Evolutionary conservation across 1,140 invertebrate species (phyloP).

Genomic region (Neotoxoptera formosana): DNA sequence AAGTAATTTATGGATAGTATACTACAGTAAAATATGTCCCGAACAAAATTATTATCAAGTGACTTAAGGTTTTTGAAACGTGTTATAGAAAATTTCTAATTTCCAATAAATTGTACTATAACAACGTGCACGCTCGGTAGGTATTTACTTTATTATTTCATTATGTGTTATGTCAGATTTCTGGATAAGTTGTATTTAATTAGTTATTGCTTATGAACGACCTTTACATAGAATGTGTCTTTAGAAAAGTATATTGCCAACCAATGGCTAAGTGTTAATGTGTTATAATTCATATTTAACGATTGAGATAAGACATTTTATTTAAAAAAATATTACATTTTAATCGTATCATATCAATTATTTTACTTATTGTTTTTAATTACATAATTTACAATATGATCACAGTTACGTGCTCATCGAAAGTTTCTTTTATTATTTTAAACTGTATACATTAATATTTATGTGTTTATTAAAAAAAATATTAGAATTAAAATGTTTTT

Average conservation of each 20-base stretch:
- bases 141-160: background rate
- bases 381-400: no score
- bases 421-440: no score
- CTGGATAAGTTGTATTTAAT: slow-evolving; percentile 28
- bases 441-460: no score
- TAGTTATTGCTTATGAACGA: background rate
- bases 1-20: background rate
- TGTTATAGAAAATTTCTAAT: background rate
- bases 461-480: no score
- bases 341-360: no score
- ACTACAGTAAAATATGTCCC: background rate
- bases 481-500: background rate
- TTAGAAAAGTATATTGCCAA: background rate
- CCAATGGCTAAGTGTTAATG: background rate
- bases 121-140: background rate
- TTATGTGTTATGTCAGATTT: slow-evolving; percentile 1
- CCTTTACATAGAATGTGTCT: background rate
- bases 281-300: background rate
- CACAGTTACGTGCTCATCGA: no score
- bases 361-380: no score
- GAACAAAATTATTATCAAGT: background rate
- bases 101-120: background rate
- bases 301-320: no score
- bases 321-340: no score
- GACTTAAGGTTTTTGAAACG: background rate